Evolutionary conservation across 2,113 vertebrate species (phyloP).

Genomic region (Meriones unguiculatus): DNA sequence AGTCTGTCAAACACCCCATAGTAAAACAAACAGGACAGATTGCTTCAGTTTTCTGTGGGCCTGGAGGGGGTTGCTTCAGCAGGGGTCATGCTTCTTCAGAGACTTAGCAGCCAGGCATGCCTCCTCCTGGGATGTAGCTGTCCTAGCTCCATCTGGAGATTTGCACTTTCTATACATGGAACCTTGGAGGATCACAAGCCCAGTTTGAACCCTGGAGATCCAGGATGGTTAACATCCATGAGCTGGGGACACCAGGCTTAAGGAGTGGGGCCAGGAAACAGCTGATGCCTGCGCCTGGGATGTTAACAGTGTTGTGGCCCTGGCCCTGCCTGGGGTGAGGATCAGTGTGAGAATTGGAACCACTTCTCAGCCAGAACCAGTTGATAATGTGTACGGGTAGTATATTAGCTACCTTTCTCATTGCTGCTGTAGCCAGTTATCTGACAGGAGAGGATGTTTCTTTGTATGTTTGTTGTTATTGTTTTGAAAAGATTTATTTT

Average conservation of each 20-base stretch:
- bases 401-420: background rate
- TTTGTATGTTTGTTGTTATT: background rate
- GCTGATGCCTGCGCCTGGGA: background rate
- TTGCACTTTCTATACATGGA: background rate
- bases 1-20: background rate
- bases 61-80: too few relatives aligned
- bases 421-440: background rate
- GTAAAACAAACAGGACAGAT: accelerated
- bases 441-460: background rate
- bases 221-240: background rate
- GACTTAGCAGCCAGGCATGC: background rate
- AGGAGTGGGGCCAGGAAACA: background rate
- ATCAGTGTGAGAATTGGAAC: background rate
- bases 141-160: background rate
- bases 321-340: background rate
- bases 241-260: background rate
- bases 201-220: background rate
- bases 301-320: background rate
- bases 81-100: background rate
- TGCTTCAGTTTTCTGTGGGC: too few relatives aligned
- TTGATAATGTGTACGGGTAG: accelerated
- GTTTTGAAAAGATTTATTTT: background rate
- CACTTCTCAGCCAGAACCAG: too few relatives aligned
- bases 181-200: too few relatives aligned
- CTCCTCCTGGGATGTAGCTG: background rate